Evolutionary conservation across 2,888 invertebrate genomes (phyloP).

Genomic region (Lithodes maja): DNA sequence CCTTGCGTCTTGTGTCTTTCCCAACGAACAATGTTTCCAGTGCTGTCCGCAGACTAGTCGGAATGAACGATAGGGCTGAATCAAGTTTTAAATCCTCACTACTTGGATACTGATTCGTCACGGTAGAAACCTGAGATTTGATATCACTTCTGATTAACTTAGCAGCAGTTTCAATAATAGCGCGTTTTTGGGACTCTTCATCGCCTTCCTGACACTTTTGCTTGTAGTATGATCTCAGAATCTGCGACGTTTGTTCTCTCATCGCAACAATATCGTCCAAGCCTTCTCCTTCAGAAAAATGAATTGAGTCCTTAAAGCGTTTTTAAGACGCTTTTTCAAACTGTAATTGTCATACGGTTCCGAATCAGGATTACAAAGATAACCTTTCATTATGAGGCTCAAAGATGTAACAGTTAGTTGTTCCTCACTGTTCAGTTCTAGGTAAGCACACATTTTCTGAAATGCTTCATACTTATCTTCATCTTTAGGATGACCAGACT

Average conservation of each 20-base stretch:
- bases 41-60: not conserved
- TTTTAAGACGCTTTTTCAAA: not conserved
- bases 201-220: not conserved
- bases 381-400: not conserved
- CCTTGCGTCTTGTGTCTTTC: constrained; percentile 22
- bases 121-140: not conserved
- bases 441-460: constrained; percentile 9
- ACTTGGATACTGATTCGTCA: constrained; percentile 2
- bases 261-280: not conserved
- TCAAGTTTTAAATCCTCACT: not conserved
- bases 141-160: constrained; percentile 17
- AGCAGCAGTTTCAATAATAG: constrained; percentile 21
- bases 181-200: constrained; percentile 18
- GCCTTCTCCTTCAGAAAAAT: constrained; percentile 12
- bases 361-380: not conserved
- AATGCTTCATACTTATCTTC: constrained; percentile 21
- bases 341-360: not conserved
- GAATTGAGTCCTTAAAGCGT: not conserved
- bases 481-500: not conserved
- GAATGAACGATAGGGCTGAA: constrained; percentile 22
- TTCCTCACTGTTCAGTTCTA: not conserved
- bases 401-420: not conserved
- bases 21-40: not conserved
- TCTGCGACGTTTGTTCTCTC: constrained; percentile 12
- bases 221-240: not conserved